Base-by-base conservation (phyloP, 2,113 vertebrate species). In the Morone saxatilis region DNA sequence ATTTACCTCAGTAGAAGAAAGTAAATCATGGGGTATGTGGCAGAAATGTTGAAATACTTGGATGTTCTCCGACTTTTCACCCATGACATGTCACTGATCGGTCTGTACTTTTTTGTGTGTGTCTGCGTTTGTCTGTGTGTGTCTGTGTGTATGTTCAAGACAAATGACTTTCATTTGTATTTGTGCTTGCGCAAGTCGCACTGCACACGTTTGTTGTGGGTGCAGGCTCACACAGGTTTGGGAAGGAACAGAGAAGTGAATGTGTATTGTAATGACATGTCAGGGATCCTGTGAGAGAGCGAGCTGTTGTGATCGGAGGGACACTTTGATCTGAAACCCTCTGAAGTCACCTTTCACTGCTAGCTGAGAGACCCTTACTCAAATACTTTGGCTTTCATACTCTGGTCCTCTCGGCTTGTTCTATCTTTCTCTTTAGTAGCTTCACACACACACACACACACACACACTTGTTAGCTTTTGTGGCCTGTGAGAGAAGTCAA, bases 401-500 rank as follows among this genome's bases (percentile, higher is more conserved):
- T 61, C 36, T 75, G 76, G 61, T 19, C 59, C 54, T 53, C 38
- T 59, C 48, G 40, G 48, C 76, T 73, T 74, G 13, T 40, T 72
- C 68, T 78, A 2, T 47, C 70, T 75, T 38, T 88, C 48, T 67
- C 72, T 45, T 19, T 38, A 16, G 4, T 60, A 5, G n/a, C 17
- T 5, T 10, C 48, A 62, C 76, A 69, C 45, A 70, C 76, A 51
- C 36, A 71, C 36, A 41, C 69, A 17, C 16, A n/a, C 51, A 22
- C 68, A 41, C n/a, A 31, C 40, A 31, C 53, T 76, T 67, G 62
- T 65, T 17, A 81, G 61, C 71, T 54, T 85, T 91, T 80, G 86
- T 75, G 56, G 83, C 56, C 77, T 91, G 92, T 95, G 94, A 94
- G 94, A 93, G 85, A 95, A 93, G 92, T 94, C 91, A 94, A 95